Percentiles rank a stretch among this genome's conserved stretches.
Evolutionary conservation across 1,140 invertebrate genomes (phyloP).

Genomic region (Dinothrombium tinctorium): DNA sequence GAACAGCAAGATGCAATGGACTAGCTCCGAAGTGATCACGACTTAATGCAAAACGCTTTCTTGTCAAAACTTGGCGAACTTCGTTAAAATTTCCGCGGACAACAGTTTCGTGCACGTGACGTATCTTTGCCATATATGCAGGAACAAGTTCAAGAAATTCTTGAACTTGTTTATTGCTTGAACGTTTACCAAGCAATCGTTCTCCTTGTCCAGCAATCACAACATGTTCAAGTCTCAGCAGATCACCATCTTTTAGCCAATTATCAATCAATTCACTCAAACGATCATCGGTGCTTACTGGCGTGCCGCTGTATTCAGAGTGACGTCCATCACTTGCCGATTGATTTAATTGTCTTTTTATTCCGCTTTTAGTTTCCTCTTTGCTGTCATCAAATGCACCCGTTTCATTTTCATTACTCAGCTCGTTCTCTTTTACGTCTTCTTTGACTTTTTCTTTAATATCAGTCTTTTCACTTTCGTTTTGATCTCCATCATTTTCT

Average conservation of each 20-base stretch:
- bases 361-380: background rate
- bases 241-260: constrained; percentile 17
- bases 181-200: constrained; percentile 17
- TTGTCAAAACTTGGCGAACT: constrained; percentile 56
- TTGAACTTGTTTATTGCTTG: constrained; percentile 35
- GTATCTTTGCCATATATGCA: constrained; percentile 36
- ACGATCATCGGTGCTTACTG: constrained; percentile 10
- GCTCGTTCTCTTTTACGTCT: too few relatives aligned
- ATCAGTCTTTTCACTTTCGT: too few relatives aligned
- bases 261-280: constrained; percentile 16
- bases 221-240: constrained; percentile 17
- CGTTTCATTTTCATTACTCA: too few relatives aligned
- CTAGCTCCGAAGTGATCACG: constrained; percentile 63
- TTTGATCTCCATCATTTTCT: too few relatives aligned
- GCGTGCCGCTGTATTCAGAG: background rate
- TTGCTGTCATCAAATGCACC: background rate
- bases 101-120: constrained; percentile 6
- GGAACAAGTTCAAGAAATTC: constrained; percentile 40
- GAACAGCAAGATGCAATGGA: constrained; percentile 68
- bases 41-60: constrained; percentile 70
- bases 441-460: too few relatives aligned
- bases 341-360: background rate
- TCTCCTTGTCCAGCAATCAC: constrained; percentile 18
- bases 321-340: background rate
- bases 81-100: constrained; percentile 53